phyloP scores from a whole-genome alignment of 2,113 vertebrate genomes.

The Leptocoma aspasia region DNA sequence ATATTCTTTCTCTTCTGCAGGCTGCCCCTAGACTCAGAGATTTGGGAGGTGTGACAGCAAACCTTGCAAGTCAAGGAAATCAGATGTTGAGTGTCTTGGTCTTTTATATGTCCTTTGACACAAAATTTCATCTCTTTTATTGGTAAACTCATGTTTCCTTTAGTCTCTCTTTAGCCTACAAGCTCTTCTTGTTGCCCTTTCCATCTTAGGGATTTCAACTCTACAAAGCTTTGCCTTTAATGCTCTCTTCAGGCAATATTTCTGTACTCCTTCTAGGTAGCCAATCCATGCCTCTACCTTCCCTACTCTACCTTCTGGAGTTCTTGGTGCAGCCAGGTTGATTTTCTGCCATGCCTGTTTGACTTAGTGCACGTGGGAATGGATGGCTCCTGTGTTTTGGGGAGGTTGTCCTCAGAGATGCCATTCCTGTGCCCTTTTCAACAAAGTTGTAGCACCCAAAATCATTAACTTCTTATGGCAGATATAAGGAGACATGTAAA shows the following conservation, averaged over 20 bases:
- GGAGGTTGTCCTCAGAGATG: background rate
- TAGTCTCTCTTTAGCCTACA: background rate
- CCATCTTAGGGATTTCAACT: background rate
- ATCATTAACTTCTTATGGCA: background rate
- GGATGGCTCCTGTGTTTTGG: background rate
- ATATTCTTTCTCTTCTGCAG: background rate
- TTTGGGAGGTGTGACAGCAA: background rate
- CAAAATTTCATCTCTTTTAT: background rate
- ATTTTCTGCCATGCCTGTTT: background rate
- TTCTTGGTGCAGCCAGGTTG: background rate
- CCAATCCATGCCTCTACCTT: background rate
- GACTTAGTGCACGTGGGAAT: background rate
- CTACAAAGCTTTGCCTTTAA: background rate
- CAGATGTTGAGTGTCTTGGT: background rate
- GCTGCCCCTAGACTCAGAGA: background rate
- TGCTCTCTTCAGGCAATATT: background rate
- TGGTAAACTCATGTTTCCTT: background rate
- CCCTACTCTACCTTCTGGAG: background rate
- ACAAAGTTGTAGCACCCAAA: background rate
- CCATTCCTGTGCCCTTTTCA: background rate
- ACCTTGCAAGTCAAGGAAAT: background rate
- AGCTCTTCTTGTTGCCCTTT: background rate
- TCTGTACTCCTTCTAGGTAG: background rate
- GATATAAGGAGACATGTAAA: background rate
- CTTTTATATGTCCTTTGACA: background rate